These are phyloP conservation scores for Yoshiicerus persimilis DNA, from an alignment of 1,140 invertebrate species.

Conservation along the genomic window DNA sequence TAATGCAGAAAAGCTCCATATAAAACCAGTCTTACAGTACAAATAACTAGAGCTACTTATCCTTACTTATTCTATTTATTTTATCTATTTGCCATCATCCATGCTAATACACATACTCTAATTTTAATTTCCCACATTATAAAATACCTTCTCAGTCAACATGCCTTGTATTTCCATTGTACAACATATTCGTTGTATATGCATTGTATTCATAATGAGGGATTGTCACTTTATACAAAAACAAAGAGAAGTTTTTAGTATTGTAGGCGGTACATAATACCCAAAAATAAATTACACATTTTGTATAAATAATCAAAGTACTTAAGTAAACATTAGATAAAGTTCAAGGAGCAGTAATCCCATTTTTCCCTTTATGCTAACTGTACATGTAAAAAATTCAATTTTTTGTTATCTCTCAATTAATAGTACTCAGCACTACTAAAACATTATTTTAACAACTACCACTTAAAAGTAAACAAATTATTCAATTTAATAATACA, in stretches of 20 bases:
- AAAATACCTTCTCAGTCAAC: background rate
- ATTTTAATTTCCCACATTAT: background rate
- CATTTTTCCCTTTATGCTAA: background rate
- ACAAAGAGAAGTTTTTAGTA: background rate
- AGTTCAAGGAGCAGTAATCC: background rate
- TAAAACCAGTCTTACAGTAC: background rate
- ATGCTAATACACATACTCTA: background rate
- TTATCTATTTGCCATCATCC: background rate
- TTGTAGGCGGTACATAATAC: background rate
- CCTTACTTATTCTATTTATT: background rate
- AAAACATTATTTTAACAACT: too few relatives aligned
- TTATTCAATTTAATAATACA: too few relatives aligned
- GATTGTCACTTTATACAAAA: background rate
- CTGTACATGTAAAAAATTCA: background rate
- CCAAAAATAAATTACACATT: background rate
- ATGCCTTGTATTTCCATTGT: too few relatives aligned
- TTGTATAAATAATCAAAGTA: too few relatives aligned
- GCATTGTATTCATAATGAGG: background rate
- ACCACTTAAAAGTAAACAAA: too few relatives aligned
- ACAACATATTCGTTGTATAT: too few relatives aligned
- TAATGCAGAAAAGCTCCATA: background rate
- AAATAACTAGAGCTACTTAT: background rate
- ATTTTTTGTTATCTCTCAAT: background rate
- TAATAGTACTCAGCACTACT: background rate
- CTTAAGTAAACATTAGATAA: background rate